Conservation (phyloP, 2,888 invertebrate species). For the Anaspis maculata region DNA sequence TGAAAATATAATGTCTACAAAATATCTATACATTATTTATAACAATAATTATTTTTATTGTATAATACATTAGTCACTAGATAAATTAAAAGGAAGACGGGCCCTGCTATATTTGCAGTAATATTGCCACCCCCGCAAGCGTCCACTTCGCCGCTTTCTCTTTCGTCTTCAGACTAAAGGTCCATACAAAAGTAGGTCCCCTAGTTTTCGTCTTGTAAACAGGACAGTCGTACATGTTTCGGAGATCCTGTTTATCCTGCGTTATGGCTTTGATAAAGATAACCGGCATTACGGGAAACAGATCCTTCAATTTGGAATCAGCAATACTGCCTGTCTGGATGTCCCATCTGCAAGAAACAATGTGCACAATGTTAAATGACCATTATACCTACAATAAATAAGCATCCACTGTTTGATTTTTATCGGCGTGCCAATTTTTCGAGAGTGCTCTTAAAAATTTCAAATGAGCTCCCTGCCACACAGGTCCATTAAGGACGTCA, state of each 20-base stretch:
- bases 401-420: too few species aligned
- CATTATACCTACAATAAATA: too few species aligned
- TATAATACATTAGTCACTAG: too few species aligned
- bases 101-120: constrained; percentile 77
- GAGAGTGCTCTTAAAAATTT: too few species aligned
- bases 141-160: constrained; percentile 89
- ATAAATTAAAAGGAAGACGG: too few species aligned
- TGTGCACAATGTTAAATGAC: background rate
- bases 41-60: background rate
- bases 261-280: constrained; percentile 80
- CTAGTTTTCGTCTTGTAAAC: constrained; percentile 85
- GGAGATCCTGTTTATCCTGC: constrained; percentile 80
- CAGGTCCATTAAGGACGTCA: too few species aligned
- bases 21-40: background rate
- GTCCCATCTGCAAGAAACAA: constrained; percentile 64
- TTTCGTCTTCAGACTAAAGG: constrained; percentile 84
- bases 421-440: too few species aligned
- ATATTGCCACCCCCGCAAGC: constrained; percentile 83
- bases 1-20: too few species aligned
- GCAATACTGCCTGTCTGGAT: constrained; percentile 64
- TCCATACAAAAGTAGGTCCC: constrained; percentile 93
- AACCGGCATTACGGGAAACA: constrained; percentile 86
- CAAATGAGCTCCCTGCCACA: too few species aligned
- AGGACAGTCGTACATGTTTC: constrained; percentile 86
- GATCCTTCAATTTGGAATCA: constrained; percentile 80